Conservation (phyloP, 2,113 vertebrate species). For the Lophura nycthemera region DNA sequence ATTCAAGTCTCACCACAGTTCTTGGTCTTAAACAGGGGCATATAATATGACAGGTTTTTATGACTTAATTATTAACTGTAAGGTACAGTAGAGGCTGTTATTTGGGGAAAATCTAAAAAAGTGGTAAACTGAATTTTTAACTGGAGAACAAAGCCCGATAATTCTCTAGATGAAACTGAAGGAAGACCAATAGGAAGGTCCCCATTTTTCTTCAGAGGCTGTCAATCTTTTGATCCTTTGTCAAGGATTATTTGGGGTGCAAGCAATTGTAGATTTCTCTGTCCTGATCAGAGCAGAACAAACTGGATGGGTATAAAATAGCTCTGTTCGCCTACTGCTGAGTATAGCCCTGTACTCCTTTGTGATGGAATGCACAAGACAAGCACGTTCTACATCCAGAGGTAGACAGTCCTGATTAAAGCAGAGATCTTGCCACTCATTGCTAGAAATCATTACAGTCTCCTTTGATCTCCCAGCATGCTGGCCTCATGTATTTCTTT, state of each 20-base stretch:
- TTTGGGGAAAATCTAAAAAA: neutral
- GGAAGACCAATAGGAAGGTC: neutral
- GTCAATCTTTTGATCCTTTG: neutral
- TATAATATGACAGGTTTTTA: neutral
- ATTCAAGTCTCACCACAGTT: neutral
- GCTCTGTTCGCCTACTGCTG: neutral
- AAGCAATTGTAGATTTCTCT: neutral
- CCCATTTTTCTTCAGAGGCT: neutral
- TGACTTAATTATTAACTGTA: neutral
- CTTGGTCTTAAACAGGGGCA: neutral
- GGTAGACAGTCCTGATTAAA: neutral
- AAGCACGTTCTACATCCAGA: neutral
- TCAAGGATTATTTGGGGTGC: neutral
- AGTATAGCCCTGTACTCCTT: neutral
- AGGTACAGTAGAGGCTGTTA: neutral
- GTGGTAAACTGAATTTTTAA: neutral
- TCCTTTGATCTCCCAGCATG: neutral
- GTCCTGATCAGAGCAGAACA: neutral
- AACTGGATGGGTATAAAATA: neutral
- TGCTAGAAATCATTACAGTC: neutral
- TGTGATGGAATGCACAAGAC: neutral
- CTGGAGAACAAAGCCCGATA: neutral
- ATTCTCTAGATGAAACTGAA: neutral
- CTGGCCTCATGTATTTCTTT: neutral
- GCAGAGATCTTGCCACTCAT: neutral